Percentiles rank a stretch among this genome's conserved stretches.
Conservation (phyloP, 2,797 vertebrate genomes). For the Gallinago nigripennis region DNA sequence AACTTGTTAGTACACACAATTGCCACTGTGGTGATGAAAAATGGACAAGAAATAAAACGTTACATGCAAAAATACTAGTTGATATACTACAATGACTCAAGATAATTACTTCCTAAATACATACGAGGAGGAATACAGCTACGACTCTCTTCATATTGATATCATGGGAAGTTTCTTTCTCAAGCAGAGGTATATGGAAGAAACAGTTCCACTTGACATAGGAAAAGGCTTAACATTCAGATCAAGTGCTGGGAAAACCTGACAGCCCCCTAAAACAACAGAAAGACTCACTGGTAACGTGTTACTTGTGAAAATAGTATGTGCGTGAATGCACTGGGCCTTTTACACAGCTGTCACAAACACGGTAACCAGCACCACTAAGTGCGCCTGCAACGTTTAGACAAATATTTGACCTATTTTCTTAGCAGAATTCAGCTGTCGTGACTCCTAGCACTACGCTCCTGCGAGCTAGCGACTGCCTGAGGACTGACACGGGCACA, state of each 20-base stretch:
- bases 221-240: not conserved
- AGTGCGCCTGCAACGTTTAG: not conserved
- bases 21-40: not conserved
- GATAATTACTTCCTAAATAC: not conserved
- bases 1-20: not conserved
- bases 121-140: not conserved
- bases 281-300: fast-evolving
- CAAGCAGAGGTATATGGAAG: not conserved
- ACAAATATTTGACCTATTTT: conserved; percentile 30
- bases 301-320: not conserved
- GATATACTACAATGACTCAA: not conserved
- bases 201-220: not conserved
- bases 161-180: not conserved
- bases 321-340: not conserved
- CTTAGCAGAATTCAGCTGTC: not conserved
- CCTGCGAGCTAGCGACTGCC: not conserved
- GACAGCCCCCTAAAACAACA: not conserved
- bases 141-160: not conserved
- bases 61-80: not conserved
- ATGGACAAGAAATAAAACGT: not conserved
- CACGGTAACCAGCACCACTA: not conserved
- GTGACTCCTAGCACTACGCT: not conserved
- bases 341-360: not conserved
- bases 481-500: not conserved
- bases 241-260: not conserved